Base-by-base conservation (phyloP, 2,888 invertebrate species). In the Pseudanteris insignis region DNA sequence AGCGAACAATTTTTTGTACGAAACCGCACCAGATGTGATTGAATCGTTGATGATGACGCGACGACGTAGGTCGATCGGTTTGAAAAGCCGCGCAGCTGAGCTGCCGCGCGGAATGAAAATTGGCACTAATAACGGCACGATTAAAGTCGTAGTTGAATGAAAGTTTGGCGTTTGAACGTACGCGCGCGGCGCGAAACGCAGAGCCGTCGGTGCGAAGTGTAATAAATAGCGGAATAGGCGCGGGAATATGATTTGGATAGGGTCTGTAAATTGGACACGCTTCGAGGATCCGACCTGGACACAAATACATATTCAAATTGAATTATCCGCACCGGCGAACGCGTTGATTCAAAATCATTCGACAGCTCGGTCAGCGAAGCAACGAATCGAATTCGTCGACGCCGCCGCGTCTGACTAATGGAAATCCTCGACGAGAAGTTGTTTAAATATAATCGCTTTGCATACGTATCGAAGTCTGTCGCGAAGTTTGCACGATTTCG, bases 301-400 rank as follows among this genome's bases (percentile, higher is more conserved):
- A 50, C 63, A 66, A 74, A 79, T 79, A 74, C 79, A 79, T 79
- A 79, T 79, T 79, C 79, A 79, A 79, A 79, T 79, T 79, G 73
- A 79, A 79, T 79, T 78, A 77, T 75, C 68, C 78, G 77, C 76
- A 67, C 78, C 73, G 76, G 73, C 75, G 74, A 70, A 75, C 75
- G 74, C 75, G 75, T 73, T 78, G 78, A 78, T 79, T 78, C 75
- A 74, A 76, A 78, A 78, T 77, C 75, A 77, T 77, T 77, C 74
- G 74, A 70, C 70, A 70, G 68, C 71, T 68, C 65, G 63, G 40
- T n/a, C n/a, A n/a, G 46, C 50, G 28, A 24, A 28, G 53, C 63
- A 64, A 44, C 48, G 51, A 46, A 37, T 50, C 53, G 53, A 46
- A 53, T 62, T 53, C 53, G 34, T 48, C 59, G 50, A 37, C 57